These are phyloP conservation scores for Colinus virginianus DNA, from an alignment of 2,113 vertebrate genomes.

Conservation along the genomic window DNA sequence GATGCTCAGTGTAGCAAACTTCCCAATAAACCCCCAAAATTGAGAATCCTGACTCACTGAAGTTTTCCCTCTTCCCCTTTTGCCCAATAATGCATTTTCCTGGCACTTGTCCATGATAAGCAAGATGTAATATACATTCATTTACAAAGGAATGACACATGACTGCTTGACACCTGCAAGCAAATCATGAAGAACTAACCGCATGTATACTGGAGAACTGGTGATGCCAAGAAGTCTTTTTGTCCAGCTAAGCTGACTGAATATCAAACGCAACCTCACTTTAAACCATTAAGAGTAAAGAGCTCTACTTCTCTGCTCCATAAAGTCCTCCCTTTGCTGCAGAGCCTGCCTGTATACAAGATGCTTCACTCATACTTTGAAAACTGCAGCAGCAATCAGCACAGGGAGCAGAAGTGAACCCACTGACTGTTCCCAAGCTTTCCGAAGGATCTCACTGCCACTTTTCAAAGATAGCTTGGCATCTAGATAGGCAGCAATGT, in stretches of 20 bases:
- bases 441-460: neutral
- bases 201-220: neutral
- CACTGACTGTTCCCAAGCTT: neutral
- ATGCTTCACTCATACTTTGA: neutral
- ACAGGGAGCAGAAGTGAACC: neutral
- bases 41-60: fast-evolving
- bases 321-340: neutral
- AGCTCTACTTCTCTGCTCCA: neutral
- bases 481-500: neutral
- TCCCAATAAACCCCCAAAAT: neutral
- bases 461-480: neutral
- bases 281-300: neutral
- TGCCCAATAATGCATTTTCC: neutral
- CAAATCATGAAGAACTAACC: neutral
- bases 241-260: neutral
- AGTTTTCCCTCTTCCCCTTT: neutral
- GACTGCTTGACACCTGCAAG: neutral
- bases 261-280: neutral
- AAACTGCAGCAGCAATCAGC: neutral
- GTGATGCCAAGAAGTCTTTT: neutral
- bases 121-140: neutral
- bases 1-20: neutral
- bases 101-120: neutral
- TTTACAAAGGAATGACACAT: neutral
- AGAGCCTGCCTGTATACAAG: neutral